phyloP scores from a whole-genome alignment of 2,797 vertebrate species.

The Lithobates sylvaticus region DNA sequence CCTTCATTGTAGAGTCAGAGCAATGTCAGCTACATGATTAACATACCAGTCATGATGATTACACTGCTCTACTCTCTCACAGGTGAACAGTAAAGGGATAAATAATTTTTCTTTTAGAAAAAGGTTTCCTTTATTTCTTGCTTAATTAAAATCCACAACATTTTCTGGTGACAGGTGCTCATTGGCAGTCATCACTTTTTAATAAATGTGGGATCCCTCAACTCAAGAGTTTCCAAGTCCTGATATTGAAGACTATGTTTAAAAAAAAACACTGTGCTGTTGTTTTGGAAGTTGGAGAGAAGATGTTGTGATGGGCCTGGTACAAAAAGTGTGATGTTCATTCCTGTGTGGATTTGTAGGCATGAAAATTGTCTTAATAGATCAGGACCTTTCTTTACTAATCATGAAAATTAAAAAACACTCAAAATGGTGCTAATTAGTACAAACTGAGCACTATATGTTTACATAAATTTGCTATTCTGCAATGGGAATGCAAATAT shows the following conservation, averaged over 20 bases:
- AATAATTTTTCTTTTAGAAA: background rate
- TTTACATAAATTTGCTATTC: no score
- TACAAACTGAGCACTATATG: no score
- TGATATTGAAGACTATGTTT: background rate
- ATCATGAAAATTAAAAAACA: no score
- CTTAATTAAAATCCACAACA: constrained; percentile 13
- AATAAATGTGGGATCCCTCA: background rate
- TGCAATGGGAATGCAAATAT: no score
- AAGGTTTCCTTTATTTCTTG: background rate
- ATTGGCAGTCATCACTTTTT: constrained; percentile 19
- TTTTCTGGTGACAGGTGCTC: background rate
- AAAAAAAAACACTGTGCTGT: background rate
- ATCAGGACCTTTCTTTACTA: no score
- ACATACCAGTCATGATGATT: background rate
- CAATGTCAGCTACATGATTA: background rate
- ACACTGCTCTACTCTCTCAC: background rate
- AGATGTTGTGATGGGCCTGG: background rate
- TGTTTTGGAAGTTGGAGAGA: background rate
- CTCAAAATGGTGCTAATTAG: no score
- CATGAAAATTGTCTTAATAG: no score
- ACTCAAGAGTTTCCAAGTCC: background rate
- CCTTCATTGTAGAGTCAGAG: background rate
- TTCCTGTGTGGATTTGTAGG: no score
- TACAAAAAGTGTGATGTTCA: no score
- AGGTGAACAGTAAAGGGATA: background rate